A percentile compares a stretch with the other conserved stretches of the same genome.
These are phyloP conservation scores for Tinea trinotella DNA, from an alignment of 2,888 invertebrate genomes.

Conservation along the genomic window DNA sequence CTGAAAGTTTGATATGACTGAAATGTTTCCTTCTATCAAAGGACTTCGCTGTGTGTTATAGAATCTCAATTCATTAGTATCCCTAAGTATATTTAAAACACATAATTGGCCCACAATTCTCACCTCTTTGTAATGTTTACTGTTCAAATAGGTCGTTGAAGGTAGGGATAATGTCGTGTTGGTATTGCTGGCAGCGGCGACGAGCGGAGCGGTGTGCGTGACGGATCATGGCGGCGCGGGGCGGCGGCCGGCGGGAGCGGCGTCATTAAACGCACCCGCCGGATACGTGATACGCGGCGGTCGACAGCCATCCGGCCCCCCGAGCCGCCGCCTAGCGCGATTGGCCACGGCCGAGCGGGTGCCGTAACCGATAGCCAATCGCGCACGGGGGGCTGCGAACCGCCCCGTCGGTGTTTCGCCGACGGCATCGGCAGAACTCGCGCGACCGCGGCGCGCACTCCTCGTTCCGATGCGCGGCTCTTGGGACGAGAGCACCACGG, in stretches of 20 bases:
- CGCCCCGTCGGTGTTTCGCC: conserved; percentile 29
- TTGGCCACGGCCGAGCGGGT: conserved; percentile 55
- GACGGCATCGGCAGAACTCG: conserved; percentile 45
- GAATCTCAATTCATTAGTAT: too few relatives aligned
- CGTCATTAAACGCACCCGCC: conserved; percentile 66
- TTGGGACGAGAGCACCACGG: conserved; percentile 70
- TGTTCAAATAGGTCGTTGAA: conserved; percentile 12
- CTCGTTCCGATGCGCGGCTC: conserved; percentile 71
- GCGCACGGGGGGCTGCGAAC: conserved; percentile 36
- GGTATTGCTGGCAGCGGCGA: conserved; percentile 14
- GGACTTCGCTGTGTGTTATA: too few relatives aligned
- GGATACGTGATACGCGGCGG: conserved; percentile 59
- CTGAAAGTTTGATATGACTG: too few relatives aligned
- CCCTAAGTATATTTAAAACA: neutral
- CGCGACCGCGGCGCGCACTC: conserved; percentile 59
- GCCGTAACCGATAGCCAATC: conserved; percentile 63
- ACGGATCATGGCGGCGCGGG: conserved; percentile 69
- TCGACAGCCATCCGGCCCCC: conserved; percentile 64
- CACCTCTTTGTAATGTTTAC: neutral
- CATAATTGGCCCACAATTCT: conserved; percentile 1
- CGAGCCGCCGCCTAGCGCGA: conserved; percentile 46
- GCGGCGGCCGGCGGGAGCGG: conserved; percentile 37
- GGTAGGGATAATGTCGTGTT: conserved; percentile 10
- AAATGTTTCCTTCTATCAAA: too few relatives aligned
- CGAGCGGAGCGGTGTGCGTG: conserved; percentile 48